phyloP scores from a whole-genome alignment of 2,888 invertebrate genomes.

The Meganola albula region DNA sequence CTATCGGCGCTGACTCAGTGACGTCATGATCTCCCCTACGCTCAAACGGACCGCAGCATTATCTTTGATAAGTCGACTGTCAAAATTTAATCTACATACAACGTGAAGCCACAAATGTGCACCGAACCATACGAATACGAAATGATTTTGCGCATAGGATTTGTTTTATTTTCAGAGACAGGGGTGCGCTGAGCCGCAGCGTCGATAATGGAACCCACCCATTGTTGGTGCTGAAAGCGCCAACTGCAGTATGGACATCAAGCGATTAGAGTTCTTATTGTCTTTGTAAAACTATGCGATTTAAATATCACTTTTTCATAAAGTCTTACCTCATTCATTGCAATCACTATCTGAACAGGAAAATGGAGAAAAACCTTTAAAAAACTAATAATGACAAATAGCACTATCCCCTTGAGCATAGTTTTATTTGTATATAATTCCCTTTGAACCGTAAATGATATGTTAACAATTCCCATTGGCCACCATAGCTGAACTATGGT shows the following conservation, averaged over 20 bases:
- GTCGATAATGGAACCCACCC: conserved; percentile 44
- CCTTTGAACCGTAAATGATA: too few species aligned
- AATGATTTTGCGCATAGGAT: conserved; percentile 49
- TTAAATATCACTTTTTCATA: conserved; percentile 17
- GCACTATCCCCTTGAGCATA: too few species aligned
- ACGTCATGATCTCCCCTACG: conserved; percentile 23
- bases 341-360: too few species aligned
- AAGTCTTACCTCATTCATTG: too few species aligned
- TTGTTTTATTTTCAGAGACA: conserved; percentile 49
- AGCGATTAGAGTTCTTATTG: conserved; percentile 33
- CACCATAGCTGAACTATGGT: too few species aligned
- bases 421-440: too few species aligned
- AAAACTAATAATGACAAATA: too few species aligned
- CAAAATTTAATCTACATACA: conserved; percentile 46
- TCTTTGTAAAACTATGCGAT: conserved; percentile 26
- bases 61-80: conserved; percentile 48
- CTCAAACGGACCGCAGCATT: conserved; percentile 30
- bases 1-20: conserved; percentile 11
- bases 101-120: conserved; percentile 36
- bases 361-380: too few species aligned
- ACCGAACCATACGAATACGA: conserved; percentile 40
- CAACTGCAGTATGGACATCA: conserved; percentile 32
- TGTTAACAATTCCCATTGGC: too few species aligned
- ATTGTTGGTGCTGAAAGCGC: conserved; percentile 35
- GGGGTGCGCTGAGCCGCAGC: conserved; percentile 41